These are phyloP conservation scores for Conomelus anceps DNA, from an alignment of 2,888 invertebrate genomes.

Conservation along the genomic window DNA sequence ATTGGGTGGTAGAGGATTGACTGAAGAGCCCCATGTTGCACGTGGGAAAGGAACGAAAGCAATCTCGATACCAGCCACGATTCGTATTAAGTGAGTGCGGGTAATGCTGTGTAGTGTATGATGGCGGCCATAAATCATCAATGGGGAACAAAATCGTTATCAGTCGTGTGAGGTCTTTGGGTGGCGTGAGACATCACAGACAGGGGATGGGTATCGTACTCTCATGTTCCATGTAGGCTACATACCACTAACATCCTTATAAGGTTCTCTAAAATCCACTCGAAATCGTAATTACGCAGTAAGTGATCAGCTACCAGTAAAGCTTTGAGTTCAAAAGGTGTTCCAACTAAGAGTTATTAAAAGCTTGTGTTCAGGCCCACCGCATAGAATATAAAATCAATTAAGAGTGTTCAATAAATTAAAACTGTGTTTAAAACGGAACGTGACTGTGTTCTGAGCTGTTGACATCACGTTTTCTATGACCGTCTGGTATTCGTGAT, in stretches of 20 bases:
- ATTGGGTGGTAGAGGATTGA: no score
- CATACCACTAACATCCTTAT: background rate
- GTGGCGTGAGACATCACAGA: background rate
- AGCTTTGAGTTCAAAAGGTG: background rate
- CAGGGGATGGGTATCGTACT: background rate
- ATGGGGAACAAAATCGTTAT: background rate
- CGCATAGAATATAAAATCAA: background rate
- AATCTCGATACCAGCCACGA: background rate
- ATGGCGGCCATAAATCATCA: background rate
- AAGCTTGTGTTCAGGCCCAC: background rate
- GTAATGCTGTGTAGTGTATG: background rate
- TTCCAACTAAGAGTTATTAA: background rate
- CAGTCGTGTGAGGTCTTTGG: background rate
- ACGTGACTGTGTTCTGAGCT: background rate
- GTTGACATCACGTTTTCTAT: background rate
- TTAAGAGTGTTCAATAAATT: background rate
- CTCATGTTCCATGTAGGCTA: no score
- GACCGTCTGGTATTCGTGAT: background rate
- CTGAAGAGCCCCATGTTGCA: background rate
- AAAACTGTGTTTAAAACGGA: background rate
- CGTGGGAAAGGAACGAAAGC: background rate
- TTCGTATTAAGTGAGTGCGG: background rate
- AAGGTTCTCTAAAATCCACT: background rate
- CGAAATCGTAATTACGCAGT: background rate
- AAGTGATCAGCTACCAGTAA: background rate